phyloP scores from a whole-genome alignment of 2,888 invertebrate species.

The Heliconius cydno region DNA sequence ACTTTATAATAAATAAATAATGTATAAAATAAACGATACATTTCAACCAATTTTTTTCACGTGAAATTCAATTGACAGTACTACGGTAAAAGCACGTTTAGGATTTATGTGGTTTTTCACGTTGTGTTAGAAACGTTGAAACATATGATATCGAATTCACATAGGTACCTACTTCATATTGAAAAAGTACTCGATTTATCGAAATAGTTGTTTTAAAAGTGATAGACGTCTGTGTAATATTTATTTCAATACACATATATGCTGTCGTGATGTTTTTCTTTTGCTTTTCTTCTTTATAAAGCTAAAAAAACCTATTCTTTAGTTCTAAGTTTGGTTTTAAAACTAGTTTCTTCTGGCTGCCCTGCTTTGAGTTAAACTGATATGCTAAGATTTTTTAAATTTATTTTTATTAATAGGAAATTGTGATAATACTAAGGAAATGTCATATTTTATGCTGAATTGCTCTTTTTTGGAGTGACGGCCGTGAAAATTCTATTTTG shows the following conservation, averaged over 20 bases:
- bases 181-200: slow-evolving; percentile 9
- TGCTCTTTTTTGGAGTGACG: too few relatives aligned
- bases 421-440: too few relatives aligned
- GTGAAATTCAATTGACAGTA: slow-evolving; percentile 15
- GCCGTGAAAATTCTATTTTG: too few relatives aligned
- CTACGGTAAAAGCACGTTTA: slow-evolving; percentile 18
- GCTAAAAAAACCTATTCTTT: too few relatives aligned
- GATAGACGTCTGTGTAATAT: neutral
- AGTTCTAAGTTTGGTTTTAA: too few relatives aligned
- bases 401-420: too few relatives aligned
- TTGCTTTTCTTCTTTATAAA: neutral
- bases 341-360: too few relatives aligned
- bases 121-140: slow-evolving; percentile 4
- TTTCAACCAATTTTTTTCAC: slow-evolving; percentile 7
- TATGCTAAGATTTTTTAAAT: too few relatives aligned
- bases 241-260: neutral
- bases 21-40: neutral
- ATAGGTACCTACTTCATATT: neutral
- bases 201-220: neutral
- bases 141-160: neutral
- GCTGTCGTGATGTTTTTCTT: neutral
- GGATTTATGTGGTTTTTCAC: slow-evolving; percentile 17
- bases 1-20: too few relatives aligned
- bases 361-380: too few relatives aligned
- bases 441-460: too few relatives aligned